phyloP scores from a whole-genome alignment of 2,113 vertebrate genomes.

The Urocynchramus pylzowi region DNA sequence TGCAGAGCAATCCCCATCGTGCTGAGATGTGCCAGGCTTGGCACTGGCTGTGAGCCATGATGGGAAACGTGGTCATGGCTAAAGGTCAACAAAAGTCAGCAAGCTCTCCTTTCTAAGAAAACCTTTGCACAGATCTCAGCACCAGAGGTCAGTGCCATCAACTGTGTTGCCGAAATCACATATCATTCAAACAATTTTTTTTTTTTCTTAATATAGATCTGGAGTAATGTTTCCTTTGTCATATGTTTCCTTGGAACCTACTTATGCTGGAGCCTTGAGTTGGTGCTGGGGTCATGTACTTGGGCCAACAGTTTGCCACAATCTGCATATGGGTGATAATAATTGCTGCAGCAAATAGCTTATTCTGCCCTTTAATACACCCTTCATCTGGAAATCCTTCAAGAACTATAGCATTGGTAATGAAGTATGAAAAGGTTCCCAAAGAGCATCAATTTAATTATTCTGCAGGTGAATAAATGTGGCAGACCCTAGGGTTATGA shows the following conservation, averaged over 20 bases:
- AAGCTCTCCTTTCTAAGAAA: background rate
- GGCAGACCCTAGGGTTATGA: background rate
- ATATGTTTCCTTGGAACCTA: background rate
- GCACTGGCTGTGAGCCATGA: rapidly evolving
- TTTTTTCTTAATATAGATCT: background rate
- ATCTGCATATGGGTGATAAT: background rate
- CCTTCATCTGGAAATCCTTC: background rate
- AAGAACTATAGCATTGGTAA: background rate
- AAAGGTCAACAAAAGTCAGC: background rate
- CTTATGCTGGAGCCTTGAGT: background rate
- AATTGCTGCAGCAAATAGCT: background rate
- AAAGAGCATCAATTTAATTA: background rate
- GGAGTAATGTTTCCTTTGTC: background rate
- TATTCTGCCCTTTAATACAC: background rate
- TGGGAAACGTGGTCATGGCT: background rate
- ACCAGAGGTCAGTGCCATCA: background rate
- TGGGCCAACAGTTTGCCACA: background rate
- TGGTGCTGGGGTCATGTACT: background rate
- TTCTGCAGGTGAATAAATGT: background rate
- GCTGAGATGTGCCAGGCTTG: background rate
- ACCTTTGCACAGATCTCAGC: background rate
- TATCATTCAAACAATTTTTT: background rate
- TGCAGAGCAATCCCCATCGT: rapidly evolving
- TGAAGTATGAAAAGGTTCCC: background rate
- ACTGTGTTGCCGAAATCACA: background rate